Conservation (phyloP, 2,797 vertebrate species). For the Acestrorhynchus altus region DNA sequence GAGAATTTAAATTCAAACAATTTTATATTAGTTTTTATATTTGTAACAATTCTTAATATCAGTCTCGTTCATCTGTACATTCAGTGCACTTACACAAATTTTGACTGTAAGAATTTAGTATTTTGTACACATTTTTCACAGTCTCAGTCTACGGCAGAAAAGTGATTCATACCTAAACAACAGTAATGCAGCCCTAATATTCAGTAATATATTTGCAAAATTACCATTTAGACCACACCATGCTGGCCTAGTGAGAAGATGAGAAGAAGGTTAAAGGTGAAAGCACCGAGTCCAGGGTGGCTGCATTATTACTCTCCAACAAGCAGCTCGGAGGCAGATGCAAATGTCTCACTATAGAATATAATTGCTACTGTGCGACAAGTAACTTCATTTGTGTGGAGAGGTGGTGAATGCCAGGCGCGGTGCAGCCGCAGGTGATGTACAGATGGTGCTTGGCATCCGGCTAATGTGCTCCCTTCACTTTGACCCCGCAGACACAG, state of each 20-base stretch:
- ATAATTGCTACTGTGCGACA: constrained; percentile 13
- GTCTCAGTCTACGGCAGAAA: no score
- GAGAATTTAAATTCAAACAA: no score
- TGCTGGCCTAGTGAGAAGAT: not conserved
- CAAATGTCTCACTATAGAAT: constrained; percentile 26
- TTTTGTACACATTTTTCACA: no score
- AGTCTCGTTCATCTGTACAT: no score
- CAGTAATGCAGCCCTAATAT: not conserved
- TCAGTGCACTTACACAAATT: no score
- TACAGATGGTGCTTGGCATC: not conserved
- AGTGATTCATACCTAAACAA: no score
- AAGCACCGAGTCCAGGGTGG: not conserved
- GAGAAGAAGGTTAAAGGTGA: not conserved
- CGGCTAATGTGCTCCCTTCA: constrained; percentile 30
- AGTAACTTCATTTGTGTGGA: constrained; percentile 20
- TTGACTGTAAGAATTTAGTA: no score
- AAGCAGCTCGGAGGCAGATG: constrained; percentile 7
- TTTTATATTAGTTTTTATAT: no score
- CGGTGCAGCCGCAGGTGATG: not conserved
- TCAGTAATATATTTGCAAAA: not conserved
- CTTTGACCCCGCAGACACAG: not conserved
- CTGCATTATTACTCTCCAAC: constrained; percentile 25
- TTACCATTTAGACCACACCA: not conserved
- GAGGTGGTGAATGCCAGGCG: not conserved
- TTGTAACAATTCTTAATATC: no score